Percentiles rank a stretch among this genome's conserved stretches.
Evolutionary conservation across 2,888 invertebrate species (phyloP).

Genomic region (Orthonychiurus folsomi): DNA sequence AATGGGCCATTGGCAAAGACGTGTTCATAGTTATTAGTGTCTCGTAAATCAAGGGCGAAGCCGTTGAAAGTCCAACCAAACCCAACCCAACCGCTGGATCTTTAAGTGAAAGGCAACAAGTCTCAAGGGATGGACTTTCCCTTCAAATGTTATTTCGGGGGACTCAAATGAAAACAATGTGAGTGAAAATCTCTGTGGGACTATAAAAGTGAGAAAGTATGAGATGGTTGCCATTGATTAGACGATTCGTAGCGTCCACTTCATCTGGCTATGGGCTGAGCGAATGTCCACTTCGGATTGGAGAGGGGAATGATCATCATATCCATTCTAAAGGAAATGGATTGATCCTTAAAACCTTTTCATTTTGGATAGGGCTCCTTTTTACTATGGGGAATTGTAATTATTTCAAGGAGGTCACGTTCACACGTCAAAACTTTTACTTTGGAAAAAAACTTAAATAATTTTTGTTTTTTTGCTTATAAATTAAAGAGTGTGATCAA

Average conservation of each 20-base stretch:
- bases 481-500: too few relatives aligned
- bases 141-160: neutral
- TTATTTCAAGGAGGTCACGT: too few relatives aligned
- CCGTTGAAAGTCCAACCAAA: neutral
- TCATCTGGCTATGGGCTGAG: too few relatives aligned
- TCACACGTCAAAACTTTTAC: too few relatives aligned
- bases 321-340: neutral
- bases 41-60: constrained; percentile 39
- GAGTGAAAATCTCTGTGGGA: constrained; percentile 35
- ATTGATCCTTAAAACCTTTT: too few relatives aligned
- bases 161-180: constrained; percentile 24
- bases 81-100: constrained; percentile 8
- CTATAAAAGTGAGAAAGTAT: constrained; percentile 41
- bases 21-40: constrained; percentile 37
- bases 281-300: neutral
- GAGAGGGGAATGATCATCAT: neutral
- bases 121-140: constrained; percentile 30
- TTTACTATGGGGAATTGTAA: too few relatives aligned
- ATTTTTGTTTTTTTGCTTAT: too few relatives aligned
- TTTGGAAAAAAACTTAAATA: too few relatives aligned
- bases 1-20: constrained; percentile 17
- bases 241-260: constrained; percentile 20
- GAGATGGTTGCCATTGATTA: constrained; percentile 40
- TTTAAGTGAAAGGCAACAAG: constrained; percentile 42
- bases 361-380: too few relatives aligned